Conservation (phyloP, 2,888 invertebrate species). For the Ceramica pisi region DNA sequence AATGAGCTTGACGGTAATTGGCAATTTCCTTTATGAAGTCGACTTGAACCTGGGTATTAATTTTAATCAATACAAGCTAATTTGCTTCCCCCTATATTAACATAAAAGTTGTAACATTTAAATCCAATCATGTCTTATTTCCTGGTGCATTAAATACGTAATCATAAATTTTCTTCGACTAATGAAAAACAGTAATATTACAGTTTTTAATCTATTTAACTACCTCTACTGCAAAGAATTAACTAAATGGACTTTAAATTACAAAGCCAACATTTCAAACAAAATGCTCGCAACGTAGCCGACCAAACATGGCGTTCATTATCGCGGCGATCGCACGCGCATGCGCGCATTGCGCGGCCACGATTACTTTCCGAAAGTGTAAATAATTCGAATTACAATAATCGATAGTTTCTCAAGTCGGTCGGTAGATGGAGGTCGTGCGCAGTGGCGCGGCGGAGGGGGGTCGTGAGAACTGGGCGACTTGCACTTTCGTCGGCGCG, state of each 20-base stretch:
- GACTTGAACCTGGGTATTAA: constrained; percentile 25
- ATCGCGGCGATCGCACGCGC: constrained; percentile 76
- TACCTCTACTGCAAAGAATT: constrained; percentile 9
- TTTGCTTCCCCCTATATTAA: constrained; percentile 24
- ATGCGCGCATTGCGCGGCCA: constrained; percentile 71
- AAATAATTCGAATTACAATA: constrained; percentile 83
- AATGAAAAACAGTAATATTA: constrained; percentile 7
- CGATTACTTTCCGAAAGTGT: constrained; percentile 82
- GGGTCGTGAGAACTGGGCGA: constrained; percentile 88
- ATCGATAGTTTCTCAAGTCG: constrained; percentile 79
- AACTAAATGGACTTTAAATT: constrained; percentile 47
- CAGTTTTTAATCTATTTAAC: not conserved
- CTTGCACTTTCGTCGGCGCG: constrained; percentile 89
- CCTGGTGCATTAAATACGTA: constrained; percentile 18
- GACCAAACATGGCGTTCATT: constrained; percentile 75
- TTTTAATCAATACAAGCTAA: constrained; percentile 34
- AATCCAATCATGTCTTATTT: constrained; percentile 33
- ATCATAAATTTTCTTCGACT: constrained; percentile 2
- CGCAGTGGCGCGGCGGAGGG: constrained; percentile 68
- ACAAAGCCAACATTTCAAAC: constrained; percentile 58
- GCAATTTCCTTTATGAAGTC: constrained; percentile 39
- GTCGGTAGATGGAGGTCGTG: constrained; percentile 71
- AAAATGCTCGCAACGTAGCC: constrained; percentile 54
- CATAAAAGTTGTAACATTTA: constrained; percentile 38
- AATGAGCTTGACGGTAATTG: constrained; percentile 28